Evolutionary conservation across 1,140 invertebrate species (phyloP), one percentile per base, ranked within the genome.

Genomic region (Bombus sylvicola): DNA sequence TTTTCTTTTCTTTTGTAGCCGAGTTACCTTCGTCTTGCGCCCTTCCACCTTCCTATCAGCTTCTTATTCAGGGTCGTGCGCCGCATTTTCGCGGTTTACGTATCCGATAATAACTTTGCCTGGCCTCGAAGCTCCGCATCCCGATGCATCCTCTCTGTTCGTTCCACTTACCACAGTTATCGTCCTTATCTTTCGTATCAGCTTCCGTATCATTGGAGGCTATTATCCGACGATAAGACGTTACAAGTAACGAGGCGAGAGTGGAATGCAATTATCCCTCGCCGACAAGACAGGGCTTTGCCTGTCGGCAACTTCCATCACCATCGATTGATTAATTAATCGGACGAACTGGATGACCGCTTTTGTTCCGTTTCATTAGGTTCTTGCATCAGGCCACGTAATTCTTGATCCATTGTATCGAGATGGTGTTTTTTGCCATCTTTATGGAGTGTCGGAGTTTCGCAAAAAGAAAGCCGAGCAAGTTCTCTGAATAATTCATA

Each of bases 31-130:
- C 80, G 34, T 75, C n/a, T 31, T 41, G 8, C 34, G 5, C 66
- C 41, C 25, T 15, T 31, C 31, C 25, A 3, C 10, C 37, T 0
- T 10, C 66, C 66, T 1, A 25, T 18, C 22, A 66, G 41, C 34
- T 68, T 76, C 43, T 83, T 53, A 68, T 76, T 83, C 72, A 76
- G 73, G 81, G 72, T 75, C 73, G 81, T 53, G 0, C 80, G 71
- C n/a, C 57, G 31, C 59, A 34, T 83, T 83, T 76, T 83, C 81
- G 59, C 39, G 72, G 81, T 68, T 83, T 64, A 76, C 22, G 72
- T 68, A 83, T 76, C 75, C 59, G 59, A 83, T 76, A 83, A 83
- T 76, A 83, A 43, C 81, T 39, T 43, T 31, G 8, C 18, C 6
- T 15, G 0, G 34, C n/a, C 47, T 41, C 37, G 22, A 15, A 62